These are phyloP conservation scores for Mermis nigrescens DNA, from an alignment of 2,888 invertebrate species.

Conservation along the genomic window DNA sequence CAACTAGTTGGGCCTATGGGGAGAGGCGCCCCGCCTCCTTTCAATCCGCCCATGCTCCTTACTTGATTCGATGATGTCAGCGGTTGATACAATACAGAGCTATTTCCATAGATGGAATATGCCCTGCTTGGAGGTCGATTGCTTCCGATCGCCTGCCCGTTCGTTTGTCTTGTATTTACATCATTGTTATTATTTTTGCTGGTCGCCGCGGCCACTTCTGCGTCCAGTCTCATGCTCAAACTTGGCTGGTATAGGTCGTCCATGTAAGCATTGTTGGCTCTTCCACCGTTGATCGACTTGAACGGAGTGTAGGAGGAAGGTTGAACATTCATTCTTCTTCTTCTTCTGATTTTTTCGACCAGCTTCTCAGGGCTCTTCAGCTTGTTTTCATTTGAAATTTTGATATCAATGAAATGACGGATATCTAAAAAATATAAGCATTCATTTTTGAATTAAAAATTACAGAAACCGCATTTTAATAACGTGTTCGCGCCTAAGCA, in stretches of 20 bases:
- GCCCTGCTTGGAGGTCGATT: neutral
- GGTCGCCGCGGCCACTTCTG: neutral
- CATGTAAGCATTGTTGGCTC: neutral
- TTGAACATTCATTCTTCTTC: neutral
- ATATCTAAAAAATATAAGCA: too few relatives aligned
- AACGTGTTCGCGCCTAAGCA: too few relatives aligned
- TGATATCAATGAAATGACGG: too few relatives aligned
- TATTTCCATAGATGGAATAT: neutral
- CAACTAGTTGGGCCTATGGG: too few relatives aligned
- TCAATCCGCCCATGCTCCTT: too few relatives aligned
- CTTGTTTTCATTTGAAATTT: too few relatives aligned
- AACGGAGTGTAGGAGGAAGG: neutral
- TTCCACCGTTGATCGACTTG: neutral
- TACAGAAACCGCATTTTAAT: too few relatives aligned
- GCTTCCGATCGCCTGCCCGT: neutral
- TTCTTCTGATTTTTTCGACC: too few relatives aligned
- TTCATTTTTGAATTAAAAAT: too few relatives aligned
- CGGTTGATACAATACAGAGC: neutral
- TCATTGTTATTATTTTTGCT: too few relatives aligned
- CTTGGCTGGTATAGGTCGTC: neutral
- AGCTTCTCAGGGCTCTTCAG: too few relatives aligned
- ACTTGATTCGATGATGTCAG: neutral
- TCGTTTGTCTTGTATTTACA: neutral
- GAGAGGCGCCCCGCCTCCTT: too few relatives aligned
- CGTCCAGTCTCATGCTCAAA: neutral